phyloP scores from a whole-genome alignment of 2,888 invertebrate genomes.

The Ditula angustiorana region DNA sequence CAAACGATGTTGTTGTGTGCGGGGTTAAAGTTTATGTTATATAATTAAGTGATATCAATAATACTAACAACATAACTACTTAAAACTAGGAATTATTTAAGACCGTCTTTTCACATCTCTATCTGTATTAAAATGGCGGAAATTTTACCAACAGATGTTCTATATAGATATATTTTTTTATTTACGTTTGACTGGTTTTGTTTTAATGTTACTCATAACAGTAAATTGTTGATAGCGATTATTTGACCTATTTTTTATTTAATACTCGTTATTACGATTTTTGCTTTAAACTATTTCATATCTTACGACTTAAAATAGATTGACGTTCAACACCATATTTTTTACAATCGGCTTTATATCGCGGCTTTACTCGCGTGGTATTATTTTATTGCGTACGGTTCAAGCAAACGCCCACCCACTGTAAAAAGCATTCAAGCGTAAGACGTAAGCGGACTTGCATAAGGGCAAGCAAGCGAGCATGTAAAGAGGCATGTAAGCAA shows the following conservation, averaged over 20 bases:
- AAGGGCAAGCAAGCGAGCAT: too few species aligned
- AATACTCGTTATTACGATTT: not conserved
- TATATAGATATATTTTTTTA: not conserved
- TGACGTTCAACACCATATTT: not conserved
- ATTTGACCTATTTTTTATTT: not conserved
- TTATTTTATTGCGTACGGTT: too few species aligned
- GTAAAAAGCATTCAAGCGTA: too few species aligned
- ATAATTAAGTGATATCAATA: conserved; percentile 8
- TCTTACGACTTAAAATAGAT: not conserved
- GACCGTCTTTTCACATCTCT: not conserved
- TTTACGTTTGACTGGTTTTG: not conserved
- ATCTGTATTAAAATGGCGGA: not conserved
- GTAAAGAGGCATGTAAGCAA: too few species aligned
- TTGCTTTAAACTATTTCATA: not conserved
- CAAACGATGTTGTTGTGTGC: not conserved
- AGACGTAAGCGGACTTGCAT: too few species aligned
- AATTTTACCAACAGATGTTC: not conserved
- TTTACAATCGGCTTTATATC: not conserved
- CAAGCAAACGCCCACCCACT: too few species aligned
- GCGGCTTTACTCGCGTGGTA: too few species aligned
- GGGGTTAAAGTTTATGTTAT: not conserved
- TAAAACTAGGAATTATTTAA: not conserved
- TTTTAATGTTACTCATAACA: not conserved
- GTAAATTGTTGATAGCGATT: not conserved
- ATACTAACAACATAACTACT: not conserved